phyloP scores from a whole-genome alignment of 2,888 invertebrate species.

The Gastrophysa polygoni region DNA sequence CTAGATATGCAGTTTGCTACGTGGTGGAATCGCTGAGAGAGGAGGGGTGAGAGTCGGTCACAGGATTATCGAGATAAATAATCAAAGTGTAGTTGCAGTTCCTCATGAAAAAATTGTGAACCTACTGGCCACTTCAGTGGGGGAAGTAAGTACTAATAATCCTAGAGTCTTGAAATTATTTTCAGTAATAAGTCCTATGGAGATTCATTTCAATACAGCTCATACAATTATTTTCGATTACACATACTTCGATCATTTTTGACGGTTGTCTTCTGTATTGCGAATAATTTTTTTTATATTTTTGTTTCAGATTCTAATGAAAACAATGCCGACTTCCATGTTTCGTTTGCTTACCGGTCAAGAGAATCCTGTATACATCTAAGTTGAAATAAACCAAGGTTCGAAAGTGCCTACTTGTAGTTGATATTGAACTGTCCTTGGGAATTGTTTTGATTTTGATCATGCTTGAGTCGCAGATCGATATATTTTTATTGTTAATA shows the following conservation, averaged over 20 bases:
- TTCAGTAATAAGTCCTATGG: no score
- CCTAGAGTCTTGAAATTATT: no score
- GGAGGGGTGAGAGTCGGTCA: constrained; percentile 99
- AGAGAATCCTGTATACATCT: constrained; percentile 99
- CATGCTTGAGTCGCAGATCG: constrained; percentile 57
- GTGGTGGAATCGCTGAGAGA: constrained; percentile 98
- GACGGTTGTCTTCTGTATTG: no score
- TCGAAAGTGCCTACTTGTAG: constrained; percentile 69
- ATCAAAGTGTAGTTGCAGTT: constrained; percentile 99
- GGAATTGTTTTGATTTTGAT: constrained; percentile 54
- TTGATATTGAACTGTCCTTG: constrained; percentile 56
- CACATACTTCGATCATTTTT: no score
- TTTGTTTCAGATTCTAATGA: constrained; percentile 95
- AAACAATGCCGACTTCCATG: constrained; percentile 99
- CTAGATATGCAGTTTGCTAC: constrained; percentile 95
- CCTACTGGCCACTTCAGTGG: constrained; percentile 97
- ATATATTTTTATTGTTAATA: constrained; percentile 57
- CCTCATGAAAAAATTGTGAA: constrained; percentile 99
- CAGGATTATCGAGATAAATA: constrained; percentile 99
- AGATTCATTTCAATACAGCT: no score
- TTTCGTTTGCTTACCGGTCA: constrained; percentile 98
- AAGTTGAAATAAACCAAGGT: constrained; percentile 58
- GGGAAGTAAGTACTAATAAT: constrained; percentile 92
- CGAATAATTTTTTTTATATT: no score
- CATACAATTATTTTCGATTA: no score